Evolutionary conservation across 1,140 invertebrate genomes (phyloP).

Genomic region (Drosophila littoralis): DNA sequence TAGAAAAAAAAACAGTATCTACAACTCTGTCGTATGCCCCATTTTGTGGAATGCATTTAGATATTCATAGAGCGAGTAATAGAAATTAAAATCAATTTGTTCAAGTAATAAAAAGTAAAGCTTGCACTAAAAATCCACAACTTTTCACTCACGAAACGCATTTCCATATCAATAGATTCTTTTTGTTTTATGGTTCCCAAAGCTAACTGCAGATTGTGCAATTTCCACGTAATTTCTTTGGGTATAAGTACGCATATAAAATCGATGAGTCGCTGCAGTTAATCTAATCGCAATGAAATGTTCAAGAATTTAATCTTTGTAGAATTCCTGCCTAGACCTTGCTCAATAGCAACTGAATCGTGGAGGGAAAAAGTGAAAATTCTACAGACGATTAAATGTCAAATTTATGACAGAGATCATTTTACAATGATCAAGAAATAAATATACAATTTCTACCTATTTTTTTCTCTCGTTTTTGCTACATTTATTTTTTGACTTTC

Average conservation of each 20-base stretch:
- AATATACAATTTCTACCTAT: constrained; percentile 37
- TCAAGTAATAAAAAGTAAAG: constrained; percentile 9
- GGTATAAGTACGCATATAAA: not conserved
- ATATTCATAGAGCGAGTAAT: constrained; percentile 1
- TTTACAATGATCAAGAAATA: constrained; percentile 59
- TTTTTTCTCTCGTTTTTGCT: constrained; percentile 24
- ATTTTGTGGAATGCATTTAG: constrained; percentile 6
- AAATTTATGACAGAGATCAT: constrained; percentile 79
- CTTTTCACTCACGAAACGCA: constrained; percentile 6
- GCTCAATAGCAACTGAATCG: constrained; percentile 34
- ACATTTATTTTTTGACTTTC: constrained; percentile 52
- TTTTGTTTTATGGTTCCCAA: constrained; percentile 1
- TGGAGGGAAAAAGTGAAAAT: not conserved
- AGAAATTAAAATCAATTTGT: constrained; percentile 4
- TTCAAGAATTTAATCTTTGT: constrained; percentile 22
- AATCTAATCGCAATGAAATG: constrained; percentile 27
- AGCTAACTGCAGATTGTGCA: not conserved
- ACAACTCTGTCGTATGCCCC: constrained; percentile 6
- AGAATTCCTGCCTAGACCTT: constrained; percentile 29
- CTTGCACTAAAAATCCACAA: constrained; percentile 10
- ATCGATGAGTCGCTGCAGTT: constrained; percentile 22
- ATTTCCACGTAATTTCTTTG: not conserved
- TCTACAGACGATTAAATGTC: constrained; percentile 72
- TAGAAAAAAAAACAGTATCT: not conserved
- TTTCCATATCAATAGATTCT: not conserved